phyloP scores from a whole-genome alignment of 2,888 invertebrate species.

The Parnassius mnemosyne region DNA sequence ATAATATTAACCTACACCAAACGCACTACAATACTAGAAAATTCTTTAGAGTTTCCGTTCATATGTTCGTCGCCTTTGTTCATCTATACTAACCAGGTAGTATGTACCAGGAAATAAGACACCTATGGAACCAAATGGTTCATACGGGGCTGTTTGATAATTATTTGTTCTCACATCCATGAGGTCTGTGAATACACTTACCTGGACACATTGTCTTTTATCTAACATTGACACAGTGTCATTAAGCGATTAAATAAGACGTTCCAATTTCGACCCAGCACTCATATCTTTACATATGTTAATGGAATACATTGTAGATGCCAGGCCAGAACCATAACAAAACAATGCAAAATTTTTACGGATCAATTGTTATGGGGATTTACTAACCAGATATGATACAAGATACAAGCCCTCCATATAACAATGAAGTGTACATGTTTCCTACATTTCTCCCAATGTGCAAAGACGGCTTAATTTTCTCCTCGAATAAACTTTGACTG shows the following conservation, averaged over 20 bases:
- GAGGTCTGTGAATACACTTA: constrained; percentile 87
- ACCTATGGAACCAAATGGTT: constrained; percentile 85
- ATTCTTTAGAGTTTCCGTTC: constrained; percentile 54
- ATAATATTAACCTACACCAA: constrained; percentile 43
- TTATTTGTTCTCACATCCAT: constrained; percentile 91
- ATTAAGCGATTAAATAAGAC: constrained; percentile 84
- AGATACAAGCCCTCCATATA: constrained; percentile 96
- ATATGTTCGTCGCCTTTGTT: constrained; percentile 92
- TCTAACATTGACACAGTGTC: constrained; percentile 85
- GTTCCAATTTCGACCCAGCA: constrained; percentile 81
- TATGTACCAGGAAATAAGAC: constrained; percentile 93
- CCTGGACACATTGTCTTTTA: constrained; percentile 85
- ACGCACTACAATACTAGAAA: constrained; percentile 34
- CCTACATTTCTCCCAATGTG: constrained; percentile 94
- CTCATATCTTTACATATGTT: constrained; percentile 84
- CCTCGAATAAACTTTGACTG: constrained; percentile 85
- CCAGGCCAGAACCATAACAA: constrained; percentile 98
- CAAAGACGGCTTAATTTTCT: constrained; percentile 93
- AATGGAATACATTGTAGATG: constrained; percentile 95
- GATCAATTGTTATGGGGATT: constrained; percentile 83
- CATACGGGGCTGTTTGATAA: constrained; percentile 93
- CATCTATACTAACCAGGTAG: constrained; percentile 92
- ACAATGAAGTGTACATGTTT: constrained; percentile 99
- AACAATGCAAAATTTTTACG: constrained; percentile 93
- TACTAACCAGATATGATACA: constrained; percentile 88